These are phyloP conservation scores for rat (Rattus norvegicus) DNA, from an alignment of 2,113 vertebrate species.

Conservation along the genomic window GRCr8 NC_086031.1:99682501-99683000, in stretches of 20 bases:
- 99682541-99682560: slow-evolving; percentile 56
- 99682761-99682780: slow-evolving; percentile 73
- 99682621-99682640: slow-evolving; percentile 74
- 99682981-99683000: not conserved
- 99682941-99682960: not conserved
- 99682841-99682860: slow-evolving; percentile 59
- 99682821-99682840: slow-evolving; percentile 66
- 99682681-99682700: slow-evolving; percentile 67
- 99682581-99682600: slow-evolving; percentile 72
- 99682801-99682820: slow-evolving; percentile 69
- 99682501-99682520: not conserved
- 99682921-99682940: not conserved
- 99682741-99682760: slow-evolving; percentile 59
- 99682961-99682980: slow-evolving; percentile 23
- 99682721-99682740: slow-evolving; percentile 72
- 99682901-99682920: slow-evolving; percentile 16
- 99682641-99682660: slow-evolving; percentile 5
- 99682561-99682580: slow-evolving; percentile 66
- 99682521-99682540: slow-evolving; percentile 48
- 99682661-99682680: slow-evolving; percentile 75
- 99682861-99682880: slow-evolving; percentile 59
- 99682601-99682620: slow-evolving; percentile 68
- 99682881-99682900: slow-evolving; percentile 1
- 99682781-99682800: slow-evolving; percentile 76
- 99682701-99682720: slow-evolving; percentile 80